phyloP scores from a whole-genome alignment of 2,888 invertebrate species.

The Drosophila eohydei region DNA sequence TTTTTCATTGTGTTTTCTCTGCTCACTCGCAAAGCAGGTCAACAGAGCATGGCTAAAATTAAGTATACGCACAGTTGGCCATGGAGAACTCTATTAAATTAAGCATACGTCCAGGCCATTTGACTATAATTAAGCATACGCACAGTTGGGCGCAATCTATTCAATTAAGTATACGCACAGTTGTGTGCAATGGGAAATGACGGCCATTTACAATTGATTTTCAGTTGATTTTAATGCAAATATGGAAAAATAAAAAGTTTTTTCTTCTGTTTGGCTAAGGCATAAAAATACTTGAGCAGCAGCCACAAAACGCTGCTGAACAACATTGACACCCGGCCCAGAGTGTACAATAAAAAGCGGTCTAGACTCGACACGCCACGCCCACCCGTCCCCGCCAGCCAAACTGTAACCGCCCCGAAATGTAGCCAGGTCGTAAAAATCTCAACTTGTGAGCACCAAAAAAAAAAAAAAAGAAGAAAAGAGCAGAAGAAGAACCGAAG shows the following conservation, averaged over 20 bases:
- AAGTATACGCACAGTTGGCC: constrained; percentile 3
- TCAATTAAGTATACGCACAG: constrained; percentile 30
- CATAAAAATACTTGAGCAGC: constrained; percentile 31
- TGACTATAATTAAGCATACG: constrained; percentile 25
- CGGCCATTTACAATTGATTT: constrained; percentile 16
- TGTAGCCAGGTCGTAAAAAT: constrained; percentile 57
- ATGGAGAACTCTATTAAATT: background rate
- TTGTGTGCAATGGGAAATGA: constrained; percentile 12
- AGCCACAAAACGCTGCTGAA: constrained; percentile 60
- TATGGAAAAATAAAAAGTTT: constrained; percentile 17
- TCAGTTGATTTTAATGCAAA: constrained; percentile 52
- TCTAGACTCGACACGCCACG: constrained; percentile 56
- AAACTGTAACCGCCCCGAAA: constrained; percentile 22
- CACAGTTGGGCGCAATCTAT: constrained; percentile 3
- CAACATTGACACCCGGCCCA: constrained; percentile 72
- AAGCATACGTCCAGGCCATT: constrained; percentile 32
- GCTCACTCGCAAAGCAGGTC: background rate
- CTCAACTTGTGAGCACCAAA: constrained; percentile 22
- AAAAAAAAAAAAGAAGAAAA: too few species aligned
- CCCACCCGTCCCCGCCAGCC: background rate
- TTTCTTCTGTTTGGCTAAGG: background rate
- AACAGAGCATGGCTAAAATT: background rate
- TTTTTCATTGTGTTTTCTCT: background rate
- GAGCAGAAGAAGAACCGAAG: background rate
- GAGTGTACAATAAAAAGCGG: constrained; percentile 64